Conservation (phyloP, 2,113 vertebrate species). For the Tenrec ecaudatus region DNA sequence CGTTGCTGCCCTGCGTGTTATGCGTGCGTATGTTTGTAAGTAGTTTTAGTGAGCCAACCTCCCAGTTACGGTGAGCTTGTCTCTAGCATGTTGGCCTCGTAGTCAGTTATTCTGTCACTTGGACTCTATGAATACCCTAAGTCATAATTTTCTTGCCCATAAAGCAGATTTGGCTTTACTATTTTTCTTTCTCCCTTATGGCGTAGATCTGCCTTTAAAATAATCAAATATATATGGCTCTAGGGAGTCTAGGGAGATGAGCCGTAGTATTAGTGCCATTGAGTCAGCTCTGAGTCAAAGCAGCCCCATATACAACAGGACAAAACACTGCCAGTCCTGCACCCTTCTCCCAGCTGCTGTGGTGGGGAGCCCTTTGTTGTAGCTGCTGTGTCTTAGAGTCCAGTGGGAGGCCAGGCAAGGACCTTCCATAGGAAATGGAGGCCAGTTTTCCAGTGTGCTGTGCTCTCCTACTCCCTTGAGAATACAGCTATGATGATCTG, state of each 20-base stretch:
- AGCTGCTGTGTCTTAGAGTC: too few species aligned
- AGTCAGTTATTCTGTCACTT: neutral
- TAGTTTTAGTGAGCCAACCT: neutral
- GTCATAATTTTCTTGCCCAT: constrained; percentile 17
- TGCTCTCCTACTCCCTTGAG: too few species aligned
- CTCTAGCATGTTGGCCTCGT: neutral
- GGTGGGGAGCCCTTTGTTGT: too few species aligned
- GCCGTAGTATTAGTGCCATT: neutral
- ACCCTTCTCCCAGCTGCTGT: too few species aligned
- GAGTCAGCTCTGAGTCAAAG: too few species aligned
- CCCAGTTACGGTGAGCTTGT: neutral
- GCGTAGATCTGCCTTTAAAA: neutral
- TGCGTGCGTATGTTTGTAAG: neutral
- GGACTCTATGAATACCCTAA: neutral
- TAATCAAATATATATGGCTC: neutral
- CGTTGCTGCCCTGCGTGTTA: neutral
- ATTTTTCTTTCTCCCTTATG: neutral
- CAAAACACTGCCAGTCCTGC: too few species aligned
- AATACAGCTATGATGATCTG: neutral
- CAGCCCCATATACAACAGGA: too few species aligned
- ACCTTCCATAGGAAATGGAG: neutral
- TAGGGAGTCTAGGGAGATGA: neutral
- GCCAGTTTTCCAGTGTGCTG: neutral
- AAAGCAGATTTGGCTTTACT: neutral
- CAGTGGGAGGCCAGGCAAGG: too few species aligned